Conservation (phyloP, 2,888 invertebrate species). For the Cheilosia grossa region DNA sequence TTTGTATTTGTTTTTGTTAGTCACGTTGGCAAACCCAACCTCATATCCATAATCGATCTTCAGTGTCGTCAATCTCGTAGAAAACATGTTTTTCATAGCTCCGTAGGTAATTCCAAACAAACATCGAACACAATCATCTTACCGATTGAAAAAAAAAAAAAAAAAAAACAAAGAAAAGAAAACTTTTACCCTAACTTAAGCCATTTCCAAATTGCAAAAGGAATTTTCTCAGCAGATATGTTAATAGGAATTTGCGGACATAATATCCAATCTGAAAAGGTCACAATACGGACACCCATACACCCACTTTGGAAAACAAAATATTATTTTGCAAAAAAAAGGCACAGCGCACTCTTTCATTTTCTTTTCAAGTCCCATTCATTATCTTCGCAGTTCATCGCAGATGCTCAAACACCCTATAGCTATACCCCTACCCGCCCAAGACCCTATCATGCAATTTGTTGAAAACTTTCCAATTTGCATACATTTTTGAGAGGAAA, state of each 20-base stretch:
- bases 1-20: too few relatives aligned
- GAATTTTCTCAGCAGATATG: background rate
- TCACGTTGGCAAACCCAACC: too few relatives aligned
- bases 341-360: background rate
- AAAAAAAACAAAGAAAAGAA: too few relatives aligned
- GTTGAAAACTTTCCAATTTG: constrained; percentile 56
- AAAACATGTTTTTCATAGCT: too few relatives aligned
- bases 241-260: background rate
- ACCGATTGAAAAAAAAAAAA: too few relatives aligned
- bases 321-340: background rate
- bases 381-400: constrained; percentile 34
- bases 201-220: too few relatives aligned
- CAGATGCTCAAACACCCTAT: background rate
- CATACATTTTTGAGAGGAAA: constrained; percentile 31
- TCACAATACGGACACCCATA: background rate
- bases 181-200: too few relatives aligned
- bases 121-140: too few relatives aligned
- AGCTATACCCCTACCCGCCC: background rate
- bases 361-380: constrained; percentile 11
- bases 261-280: background rate
- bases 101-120: too few relatives aligned
- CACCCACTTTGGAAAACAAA: background rate
- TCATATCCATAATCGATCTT: too few relatives aligned
- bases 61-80: too few relatives aligned
- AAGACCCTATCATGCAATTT: constrained; percentile 35